Evolutionary conservation across 2,888 invertebrate species (phyloP).

Genomic region (Eueremaeus valkanovi): DNA sequence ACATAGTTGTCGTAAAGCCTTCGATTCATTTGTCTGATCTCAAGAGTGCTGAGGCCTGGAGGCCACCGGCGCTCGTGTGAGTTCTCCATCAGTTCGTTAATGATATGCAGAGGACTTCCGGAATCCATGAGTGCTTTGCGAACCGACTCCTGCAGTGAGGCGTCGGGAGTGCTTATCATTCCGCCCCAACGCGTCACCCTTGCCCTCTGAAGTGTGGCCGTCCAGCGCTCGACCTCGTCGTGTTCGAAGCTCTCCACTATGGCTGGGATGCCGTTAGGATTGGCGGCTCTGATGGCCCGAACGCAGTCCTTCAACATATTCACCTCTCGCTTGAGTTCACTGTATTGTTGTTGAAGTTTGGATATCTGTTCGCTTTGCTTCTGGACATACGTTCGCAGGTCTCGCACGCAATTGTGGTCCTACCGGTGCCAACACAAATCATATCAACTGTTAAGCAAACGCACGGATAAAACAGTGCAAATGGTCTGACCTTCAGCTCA

Average conservation of each 20-base stretch:
- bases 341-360: conserved; percentile 79
- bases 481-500: conserved; percentile 65
- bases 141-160: conserved; percentile 86
- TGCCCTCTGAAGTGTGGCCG: conserved; percentile 72
- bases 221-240: conserved; percentile 82
- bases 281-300: conserved; percentile 84
- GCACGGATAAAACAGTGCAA: conserved; percentile 1
- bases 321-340: conserved; percentile 82
- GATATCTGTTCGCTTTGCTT: conserved; percentile 79
- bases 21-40: conserved; percentile 89
- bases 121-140: conserved; percentile 87
- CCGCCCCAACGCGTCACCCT: conserved; percentile 95
- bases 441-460: too few relatives aligned
- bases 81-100: conserved; percentile 93
- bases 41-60: conserved; percentile 78
- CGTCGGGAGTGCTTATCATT: conserved; percentile 97
- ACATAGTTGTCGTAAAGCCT: conserved; percentile 89
- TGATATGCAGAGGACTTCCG: conserved; percentile 86
- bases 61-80: conserved; percentile 96
- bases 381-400: conserved; percentile 74
- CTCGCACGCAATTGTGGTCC: conserved; percentile 89
- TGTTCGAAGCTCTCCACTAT: conserved; percentile 91
- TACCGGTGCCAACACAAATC: conserved; percentile 47
- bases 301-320: conserved; percentile 68
- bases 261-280: conserved; percentile 78